A percentile compares a stretch with the other conserved stretches of the same genome.
phyloP scores from a whole-genome alignment of 53 echinoderm and acorn worm genomes.

The Luidia sarsii region DNA sequence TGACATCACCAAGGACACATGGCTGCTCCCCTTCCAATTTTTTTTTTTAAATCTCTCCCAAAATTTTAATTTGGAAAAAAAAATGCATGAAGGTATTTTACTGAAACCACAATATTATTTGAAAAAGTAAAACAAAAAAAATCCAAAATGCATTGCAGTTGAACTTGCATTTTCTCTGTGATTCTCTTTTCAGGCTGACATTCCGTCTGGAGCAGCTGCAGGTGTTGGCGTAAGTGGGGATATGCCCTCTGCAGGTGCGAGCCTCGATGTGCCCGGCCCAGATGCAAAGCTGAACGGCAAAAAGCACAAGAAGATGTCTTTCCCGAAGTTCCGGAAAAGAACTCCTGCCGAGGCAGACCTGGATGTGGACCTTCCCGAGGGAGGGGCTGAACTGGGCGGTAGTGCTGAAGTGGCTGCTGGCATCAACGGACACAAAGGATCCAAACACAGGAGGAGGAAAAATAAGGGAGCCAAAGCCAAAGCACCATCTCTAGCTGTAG shows the following conservation, averaged over 20 bases:
- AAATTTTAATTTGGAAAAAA: not conserved
- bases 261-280: constrained; percentile 49
- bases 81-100: not conserved
- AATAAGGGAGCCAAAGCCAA: constrained; percentile 7
- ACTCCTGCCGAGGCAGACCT: constrained; percentile 57
- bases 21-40: not conserved
- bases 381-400: constrained; percentile 46
- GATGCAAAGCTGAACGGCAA: constrained; percentile 46
- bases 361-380: constrained; percentile 46
- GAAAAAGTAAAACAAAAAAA: not conserved
- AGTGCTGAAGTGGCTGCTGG: constrained; percentile 31
- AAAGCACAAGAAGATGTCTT: constrained; percentile 47
- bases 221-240: constrained; percentile 78
- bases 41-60: not conserved
- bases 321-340: constrained; percentile 48
- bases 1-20: not conserved
- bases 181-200: constrained; percentile 38
- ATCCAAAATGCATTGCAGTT: no score
- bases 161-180: not conserved
- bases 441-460: constrained; percentile 43
- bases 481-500: constrained; percentile 46
- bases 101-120: not conserved
- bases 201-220: constrained; percentile 61
- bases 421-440: constrained; percentile 46
- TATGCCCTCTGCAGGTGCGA: constrained; percentile 62